Conservation (phyloP, 2,888 invertebrate genomes). For the Caenorhabditis sp. region DNA sequence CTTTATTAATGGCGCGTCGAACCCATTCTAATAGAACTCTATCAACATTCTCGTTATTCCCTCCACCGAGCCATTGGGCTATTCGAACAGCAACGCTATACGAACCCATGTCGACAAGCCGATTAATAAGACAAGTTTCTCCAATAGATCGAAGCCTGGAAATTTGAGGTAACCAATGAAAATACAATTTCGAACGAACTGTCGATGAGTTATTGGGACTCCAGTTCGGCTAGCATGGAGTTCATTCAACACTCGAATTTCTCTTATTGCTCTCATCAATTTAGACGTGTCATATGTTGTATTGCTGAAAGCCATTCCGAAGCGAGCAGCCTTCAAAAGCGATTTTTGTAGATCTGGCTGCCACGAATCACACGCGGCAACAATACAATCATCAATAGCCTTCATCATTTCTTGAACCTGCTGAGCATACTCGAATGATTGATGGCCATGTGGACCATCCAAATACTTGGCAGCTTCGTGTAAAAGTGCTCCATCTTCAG, state of each 20-base stretch:
- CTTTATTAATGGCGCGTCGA: constrained; percentile 33
- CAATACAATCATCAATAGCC: constrained; percentile 51
- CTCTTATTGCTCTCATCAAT: constrained; percentile 43
- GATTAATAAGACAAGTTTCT: constrained; percentile 40
- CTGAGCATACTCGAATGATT: constrained; percentile 40
- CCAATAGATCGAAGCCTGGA: constrained; percentile 26
- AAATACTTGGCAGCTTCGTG: constrained; percentile 43
- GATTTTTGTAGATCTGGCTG: constrained; percentile 36
- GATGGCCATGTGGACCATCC: constrained; percentile 26
- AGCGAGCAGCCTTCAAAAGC: constrained; percentile 44
- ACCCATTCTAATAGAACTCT: constrained; percentile 56
- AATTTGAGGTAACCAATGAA: too few species aligned
- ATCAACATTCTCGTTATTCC: constrained; percentile 46
- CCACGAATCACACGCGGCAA: constrained; percentile 38
- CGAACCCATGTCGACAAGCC: constrained; percentile 50
- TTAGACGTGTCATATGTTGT: constrained; percentile 40
- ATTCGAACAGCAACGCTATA: constrained; percentile 49
- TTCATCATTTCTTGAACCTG: constrained; percentile 39
- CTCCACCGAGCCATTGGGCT: constrained; percentile 47
- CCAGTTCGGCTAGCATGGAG: constrained; percentile 39
- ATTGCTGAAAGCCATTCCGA: constrained; percentile 51
- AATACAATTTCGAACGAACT: too few species aligned
- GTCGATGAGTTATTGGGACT: constrained; percentile 49
- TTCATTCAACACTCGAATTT: constrained; percentile 51
- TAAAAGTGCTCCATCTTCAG: constrained; percentile 48